Evolutionary conservation across 2,797 vertebrate species (phyloP).

Genomic region (Mareca strepera): DNA sequence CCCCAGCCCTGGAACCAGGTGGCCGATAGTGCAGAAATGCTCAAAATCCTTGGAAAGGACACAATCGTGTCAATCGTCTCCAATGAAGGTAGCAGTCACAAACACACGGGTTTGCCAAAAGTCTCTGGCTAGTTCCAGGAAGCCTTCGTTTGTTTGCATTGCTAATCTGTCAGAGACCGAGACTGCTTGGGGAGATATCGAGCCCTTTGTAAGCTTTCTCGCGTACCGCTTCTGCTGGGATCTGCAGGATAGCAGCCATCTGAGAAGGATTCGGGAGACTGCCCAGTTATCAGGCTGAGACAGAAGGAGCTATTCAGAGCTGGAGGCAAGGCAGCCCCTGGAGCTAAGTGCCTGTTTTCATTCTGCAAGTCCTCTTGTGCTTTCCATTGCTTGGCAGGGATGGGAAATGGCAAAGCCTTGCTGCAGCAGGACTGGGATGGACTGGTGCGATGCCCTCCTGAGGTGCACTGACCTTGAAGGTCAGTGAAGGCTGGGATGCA

Average conservation of each 20-base stretch:
- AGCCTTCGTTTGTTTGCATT: conserved; percentile 48
- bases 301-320: conserved; percentile 48
- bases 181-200: conserved; percentile 27
- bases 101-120: conserved; percentile 51
- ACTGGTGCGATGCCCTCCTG: neutral
- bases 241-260: conserved; percentile 40
- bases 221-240: conserved; percentile 33
- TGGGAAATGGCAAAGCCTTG: neutral
- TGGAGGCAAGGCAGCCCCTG: conserved; percentile 3
- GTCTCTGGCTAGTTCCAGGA: conserved; percentile 39
- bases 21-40: conserved; percentile 56
- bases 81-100: conserved; percentile 58
- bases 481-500: neutral
- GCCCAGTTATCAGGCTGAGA: conserved; percentile 42
- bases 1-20: neutral
- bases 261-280: conserved; percentile 34
- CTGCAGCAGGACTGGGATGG: neutral
- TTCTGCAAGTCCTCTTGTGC: neutral
- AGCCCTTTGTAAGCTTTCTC: conserved; percentile 28
- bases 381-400: neutral
- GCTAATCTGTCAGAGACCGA: conserved; percentile 64
- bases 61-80: conserved; percentile 35
- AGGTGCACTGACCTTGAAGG: neutral
- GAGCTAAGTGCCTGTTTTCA: neutral
- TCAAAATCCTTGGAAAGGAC: conserved; percentile 61